A percentile compares a stretch with the other conserved stretches of the same genome.
These are phyloP conservation scores for Pachyramphus minor DNA, from an alignment of 2,113 vertebrate genomes.

Conservation along the genomic window DNA sequence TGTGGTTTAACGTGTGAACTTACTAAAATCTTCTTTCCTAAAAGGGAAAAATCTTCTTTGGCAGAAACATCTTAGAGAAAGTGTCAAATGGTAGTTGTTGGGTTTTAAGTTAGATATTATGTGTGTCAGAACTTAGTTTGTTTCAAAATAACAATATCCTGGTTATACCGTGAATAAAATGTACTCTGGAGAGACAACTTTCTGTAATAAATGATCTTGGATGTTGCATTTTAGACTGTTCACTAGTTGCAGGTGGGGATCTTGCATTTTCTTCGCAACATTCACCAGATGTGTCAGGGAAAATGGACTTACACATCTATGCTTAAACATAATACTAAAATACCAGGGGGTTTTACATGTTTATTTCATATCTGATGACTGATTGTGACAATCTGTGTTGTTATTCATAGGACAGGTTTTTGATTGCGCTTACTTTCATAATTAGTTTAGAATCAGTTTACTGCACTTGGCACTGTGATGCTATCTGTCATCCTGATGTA, in stretches of 20 bases:
- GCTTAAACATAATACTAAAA: not conserved
- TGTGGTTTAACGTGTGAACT: not conserved
- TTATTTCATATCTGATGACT: not conserved
- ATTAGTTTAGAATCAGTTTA: not conserved
- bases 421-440: not conserved
- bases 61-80: not conserved
- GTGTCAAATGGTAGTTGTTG: not conserved
- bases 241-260: not conserved
- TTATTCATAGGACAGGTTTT: not conserved
- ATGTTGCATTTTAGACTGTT: not conserved
- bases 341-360: not conserved
- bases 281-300: not conserved
- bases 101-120: not conserved
- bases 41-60: not conserved
- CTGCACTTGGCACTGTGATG: not conserved
- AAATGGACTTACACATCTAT: not conserved
- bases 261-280: fast-evolving
- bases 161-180: not conserved
- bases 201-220: not conserved
- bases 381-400: not conserved
- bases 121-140: not conserved
- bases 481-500: not conserved
- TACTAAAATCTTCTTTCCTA: not conserved
- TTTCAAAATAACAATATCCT: not conserved
- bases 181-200: not conserved